Conservation (phyloP, 2,888 invertebrate species). For the Mimumesa dahlbomi region DNA sequence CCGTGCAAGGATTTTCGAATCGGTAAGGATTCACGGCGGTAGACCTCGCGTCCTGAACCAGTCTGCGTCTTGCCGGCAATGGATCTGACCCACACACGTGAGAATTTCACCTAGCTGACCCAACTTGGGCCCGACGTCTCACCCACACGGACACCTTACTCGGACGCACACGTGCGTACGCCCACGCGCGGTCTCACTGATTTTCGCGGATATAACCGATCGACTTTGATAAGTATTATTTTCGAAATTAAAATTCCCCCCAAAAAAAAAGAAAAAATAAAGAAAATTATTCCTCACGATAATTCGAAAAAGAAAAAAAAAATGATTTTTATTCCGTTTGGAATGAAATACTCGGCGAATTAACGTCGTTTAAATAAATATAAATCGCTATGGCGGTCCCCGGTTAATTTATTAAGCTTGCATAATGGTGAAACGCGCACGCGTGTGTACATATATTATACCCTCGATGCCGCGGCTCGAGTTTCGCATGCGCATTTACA, state of each 20-base stretch:
- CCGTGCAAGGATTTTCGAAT: no score
- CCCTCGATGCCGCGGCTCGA: slow-evolving; percentile 21
- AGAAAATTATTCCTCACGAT: no score
- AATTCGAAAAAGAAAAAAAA: neutral
- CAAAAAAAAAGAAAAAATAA: no score
- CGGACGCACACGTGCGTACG: slow-evolving; percentile 27
- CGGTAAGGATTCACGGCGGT: no score
- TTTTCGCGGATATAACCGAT: slow-evolving; percentile 56
- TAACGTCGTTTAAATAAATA: slow-evolving; percentile 26
- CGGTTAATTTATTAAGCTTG: slow-evolving; percentile 45
- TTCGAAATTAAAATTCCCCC: no score
- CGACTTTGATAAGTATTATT: no score
- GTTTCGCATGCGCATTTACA: slow-evolving; percentile 33
- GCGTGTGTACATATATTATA: slow-evolving; percentile 38
- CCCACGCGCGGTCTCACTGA: slow-evolving; percentile 51
- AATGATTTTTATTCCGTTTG: no score
- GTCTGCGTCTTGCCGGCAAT: no score
- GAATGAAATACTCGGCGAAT: slow-evolving; percentile 15
- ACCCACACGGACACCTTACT: slow-evolving; percentile 30
- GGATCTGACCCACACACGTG: slow-evolving; percentile 62
- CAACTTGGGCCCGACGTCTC: slow-evolving; percentile 55
- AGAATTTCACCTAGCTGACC: slow-evolving; percentile 66
- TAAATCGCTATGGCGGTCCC: slow-evolving; percentile 31
- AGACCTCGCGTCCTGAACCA: no score
- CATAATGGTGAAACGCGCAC: slow-evolving; percentile 43